phyloP scores from a whole-genome alignment of 2,888 invertebrate genomes.

The Parnassius glacialis region DNA sequence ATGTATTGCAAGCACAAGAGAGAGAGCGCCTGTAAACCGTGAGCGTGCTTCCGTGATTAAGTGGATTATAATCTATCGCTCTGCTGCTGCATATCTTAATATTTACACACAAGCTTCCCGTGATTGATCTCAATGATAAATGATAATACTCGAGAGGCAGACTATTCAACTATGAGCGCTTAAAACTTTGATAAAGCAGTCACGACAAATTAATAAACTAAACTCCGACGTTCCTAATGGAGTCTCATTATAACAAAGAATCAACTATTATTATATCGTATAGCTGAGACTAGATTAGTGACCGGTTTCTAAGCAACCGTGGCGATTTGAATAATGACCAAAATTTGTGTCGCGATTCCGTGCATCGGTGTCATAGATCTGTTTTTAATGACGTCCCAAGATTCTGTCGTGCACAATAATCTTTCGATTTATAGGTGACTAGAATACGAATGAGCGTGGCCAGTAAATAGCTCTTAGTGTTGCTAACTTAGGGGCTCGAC shows the following conservation, averaged over 20 bases:
- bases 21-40: no score
- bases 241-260: constrained; percentile 12
- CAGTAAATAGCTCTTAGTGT: constrained; percentile 60
- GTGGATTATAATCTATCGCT: no score
- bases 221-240: constrained; percentile 15
- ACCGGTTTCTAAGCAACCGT: constrained; percentile 31
- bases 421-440: constrained; percentile 60
- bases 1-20: no score
- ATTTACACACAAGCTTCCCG: background rate
- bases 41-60: no score
- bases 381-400: constrained; percentile 40
- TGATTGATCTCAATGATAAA: background rate
- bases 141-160: background rate
- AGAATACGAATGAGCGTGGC: constrained; percentile 53
- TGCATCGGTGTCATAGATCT: constrained; percentile 40
- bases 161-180: constrained; percentile 4
- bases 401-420: constrained; percentile 44
- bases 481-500: constrained; percentile 56
- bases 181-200: constrained; percentile 11
- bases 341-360: constrained; percentile 29
- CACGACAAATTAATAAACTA: constrained; percentile 4
- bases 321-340: constrained; percentile 37
- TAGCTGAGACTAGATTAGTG: constrained; percentile 30
- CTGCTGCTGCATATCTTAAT: background rate
- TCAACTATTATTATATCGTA: constrained; percentile 24